A percentile compares a stretch with the other conserved stretches of the same genome.
Evolutionary conservation across 1,140 invertebrate genomes (phyloP).

Genomic region (Drosophila rufa): DNA sequence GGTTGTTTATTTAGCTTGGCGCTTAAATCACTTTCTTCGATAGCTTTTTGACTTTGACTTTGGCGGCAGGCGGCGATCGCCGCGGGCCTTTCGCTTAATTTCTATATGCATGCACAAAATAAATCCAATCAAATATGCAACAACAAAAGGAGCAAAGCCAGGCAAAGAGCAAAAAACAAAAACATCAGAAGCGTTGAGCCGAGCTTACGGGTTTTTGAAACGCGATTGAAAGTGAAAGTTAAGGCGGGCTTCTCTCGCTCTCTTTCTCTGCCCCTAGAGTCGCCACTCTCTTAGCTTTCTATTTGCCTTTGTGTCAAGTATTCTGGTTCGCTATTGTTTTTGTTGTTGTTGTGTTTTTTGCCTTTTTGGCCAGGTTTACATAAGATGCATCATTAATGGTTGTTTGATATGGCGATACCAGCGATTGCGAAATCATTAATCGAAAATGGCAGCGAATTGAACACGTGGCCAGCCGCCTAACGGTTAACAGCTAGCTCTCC

Average conservation of each 20-base stretch:
- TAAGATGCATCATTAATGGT: slow-evolving; percentile 25
- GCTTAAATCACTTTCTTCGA: slow-evolving; percentile 70
- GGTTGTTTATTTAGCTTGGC: slow-evolving; percentile 17
- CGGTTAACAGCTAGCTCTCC: background rate
- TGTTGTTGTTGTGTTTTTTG: no score
- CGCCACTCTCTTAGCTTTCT: slow-evolving; percentile 55
- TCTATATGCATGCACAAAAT: slow-evolving; percentile 65
- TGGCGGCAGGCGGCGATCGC: slow-evolving; percentile 35
- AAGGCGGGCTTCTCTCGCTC: slow-evolving; percentile 4
- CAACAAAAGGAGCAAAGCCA: slow-evolving; percentile 8
- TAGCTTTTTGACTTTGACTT: slow-evolving; percentile 37
- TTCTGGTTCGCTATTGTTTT: slow-evolving; percentile 35
- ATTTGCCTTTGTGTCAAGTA: slow-evolving; percentile 38
- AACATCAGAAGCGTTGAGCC: slow-evolving; percentile 38
- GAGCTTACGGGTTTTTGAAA: slow-evolving; percentile 71
- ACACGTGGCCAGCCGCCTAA: background rate
- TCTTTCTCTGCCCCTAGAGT: slow-evolving; percentile 6
- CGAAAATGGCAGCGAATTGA: slow-evolving; percentile 16
- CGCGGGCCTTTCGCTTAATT: slow-evolving; percentile 73
- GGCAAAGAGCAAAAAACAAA: slow-evolving; percentile 24
- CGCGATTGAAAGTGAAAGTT: slow-evolving; percentile 82
- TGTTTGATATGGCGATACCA: background rate
- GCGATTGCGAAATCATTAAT: slow-evolving; percentile 38
- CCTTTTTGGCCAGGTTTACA: slow-evolving; percentile 30
- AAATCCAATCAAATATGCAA: slow-evolving; percentile 68